Percentiles rank a stretch among this genome's conserved stretches.
Evolutionary conservation across 1,140 invertebrate species (phyloP).

Genomic region (Lepidurus couesii): DNA sequence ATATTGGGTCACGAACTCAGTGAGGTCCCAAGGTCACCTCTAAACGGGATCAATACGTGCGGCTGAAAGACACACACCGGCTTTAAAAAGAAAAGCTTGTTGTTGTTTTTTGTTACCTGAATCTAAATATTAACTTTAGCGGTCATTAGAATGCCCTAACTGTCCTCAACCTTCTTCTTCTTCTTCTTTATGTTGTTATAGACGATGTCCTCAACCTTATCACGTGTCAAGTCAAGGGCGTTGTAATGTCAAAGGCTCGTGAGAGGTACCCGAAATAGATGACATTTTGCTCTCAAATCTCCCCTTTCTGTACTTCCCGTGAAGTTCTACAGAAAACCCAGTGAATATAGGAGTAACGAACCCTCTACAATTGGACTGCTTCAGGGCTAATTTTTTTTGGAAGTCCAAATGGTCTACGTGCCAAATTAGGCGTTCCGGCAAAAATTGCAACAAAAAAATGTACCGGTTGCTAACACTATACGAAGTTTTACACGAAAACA

Average conservation of each 20-base stretch:
- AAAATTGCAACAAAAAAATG: not conserved
- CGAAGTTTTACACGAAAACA: not conserved
- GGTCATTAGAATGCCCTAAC: not conserved
- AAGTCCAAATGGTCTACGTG: not conserved
- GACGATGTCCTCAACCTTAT: not conserved
- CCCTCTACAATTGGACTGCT: not conserved
- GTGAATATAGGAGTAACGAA: not conserved
- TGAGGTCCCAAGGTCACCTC: not conserved
- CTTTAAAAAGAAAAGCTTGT: not conserved
- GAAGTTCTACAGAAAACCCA: not conserved
- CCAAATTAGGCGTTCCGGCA: not conserved
- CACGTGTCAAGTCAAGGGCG: conserved; percentile 1
- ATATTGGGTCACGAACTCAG: not conserved
- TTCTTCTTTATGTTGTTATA: too few relatives aligned
- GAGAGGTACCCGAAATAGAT: not conserved
- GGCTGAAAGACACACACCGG: not conserved
- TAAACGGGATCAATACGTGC: not conserved
- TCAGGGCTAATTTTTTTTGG: not conserved
- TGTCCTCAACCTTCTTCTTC: not conserved
- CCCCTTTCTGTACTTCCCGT: not conserved
- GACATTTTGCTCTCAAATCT: not conserved
- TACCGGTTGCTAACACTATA: not conserved
- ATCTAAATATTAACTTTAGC: not conserved
- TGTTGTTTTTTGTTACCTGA: not conserved
- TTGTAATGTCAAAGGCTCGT: not conserved